Evolutionary conservation across 2,797 vertebrate species (phyloP).

Genomic region (Enteromius radiatus): DNA sequence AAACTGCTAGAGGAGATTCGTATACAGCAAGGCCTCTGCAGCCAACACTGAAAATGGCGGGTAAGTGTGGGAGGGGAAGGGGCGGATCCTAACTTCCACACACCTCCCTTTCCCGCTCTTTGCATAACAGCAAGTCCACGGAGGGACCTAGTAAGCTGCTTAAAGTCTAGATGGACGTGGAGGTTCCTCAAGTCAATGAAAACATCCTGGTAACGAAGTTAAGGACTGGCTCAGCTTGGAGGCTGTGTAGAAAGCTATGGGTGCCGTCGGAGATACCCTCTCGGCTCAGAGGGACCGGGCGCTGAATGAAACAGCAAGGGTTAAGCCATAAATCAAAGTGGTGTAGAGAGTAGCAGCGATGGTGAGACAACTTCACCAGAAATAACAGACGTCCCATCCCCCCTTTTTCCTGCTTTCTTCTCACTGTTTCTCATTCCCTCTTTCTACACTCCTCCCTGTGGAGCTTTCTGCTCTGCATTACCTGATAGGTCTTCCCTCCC

Average conservation of each 20-base stretch:
- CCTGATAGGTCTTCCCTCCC: constrained; percentile 56
- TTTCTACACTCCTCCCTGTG: constrained; percentile 42
- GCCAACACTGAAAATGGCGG: constrained; percentile 51
- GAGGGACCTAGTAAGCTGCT: constrained; percentile 52
- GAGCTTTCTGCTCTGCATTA: constrained; percentile 49
- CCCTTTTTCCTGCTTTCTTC: constrained; percentile 35
- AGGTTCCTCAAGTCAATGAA: constrained; percentile 54
- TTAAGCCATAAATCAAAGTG: constrained; percentile 40
- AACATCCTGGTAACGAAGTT: constrained; percentile 35
- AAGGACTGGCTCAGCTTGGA: constrained; percentile 29
- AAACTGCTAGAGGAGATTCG: neutral
- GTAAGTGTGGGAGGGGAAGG: constrained; percentile 35
- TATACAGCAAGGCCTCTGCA: constrained; percentile 39
- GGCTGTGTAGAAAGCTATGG: neutral
- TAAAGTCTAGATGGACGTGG: constrained; percentile 41
- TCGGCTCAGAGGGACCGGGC: neutral
- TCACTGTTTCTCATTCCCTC: constrained; percentile 14
- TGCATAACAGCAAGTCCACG: constrained; percentile 46
- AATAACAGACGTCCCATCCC: constrained; percentile 40
- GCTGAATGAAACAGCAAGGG: constrained; percentile 37
- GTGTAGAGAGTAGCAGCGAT: constrained; percentile 20
- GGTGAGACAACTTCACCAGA: constrained; percentile 48
- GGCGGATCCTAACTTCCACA: constrained; percentile 38
- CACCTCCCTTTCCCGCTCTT: constrained; percentile 47
- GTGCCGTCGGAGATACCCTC: neutral